Evolutionary conservation across 1,140 invertebrate genomes (phyloP).

Genomic region (Zelostemma sp.): DNA sequence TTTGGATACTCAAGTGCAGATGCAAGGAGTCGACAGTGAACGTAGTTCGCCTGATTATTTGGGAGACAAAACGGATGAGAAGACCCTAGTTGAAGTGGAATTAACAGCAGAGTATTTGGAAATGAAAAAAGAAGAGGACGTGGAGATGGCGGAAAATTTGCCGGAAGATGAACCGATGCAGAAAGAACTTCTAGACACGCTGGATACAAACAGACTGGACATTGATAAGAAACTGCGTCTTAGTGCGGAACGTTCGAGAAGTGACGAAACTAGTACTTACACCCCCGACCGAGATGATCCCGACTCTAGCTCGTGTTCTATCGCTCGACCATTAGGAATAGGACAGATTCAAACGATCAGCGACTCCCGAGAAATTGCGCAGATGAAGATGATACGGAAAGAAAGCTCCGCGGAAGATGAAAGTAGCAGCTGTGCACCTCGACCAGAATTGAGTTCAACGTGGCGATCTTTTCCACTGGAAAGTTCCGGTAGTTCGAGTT

Average conservation of each 20-base stretch:
- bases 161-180: constrained; percentile 61
- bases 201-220: constrained; percentile 51
- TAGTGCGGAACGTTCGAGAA: constrained; percentile 64
- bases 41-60: constrained; percentile 65
- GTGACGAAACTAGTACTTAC: constrained; percentile 66
- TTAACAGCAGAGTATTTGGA: constrained; percentile 66
- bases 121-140: constrained; percentile 61
- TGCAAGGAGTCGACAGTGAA: constrained; percentile 63
- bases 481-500: constrained; percentile 83
- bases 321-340: constrained; percentile 80
- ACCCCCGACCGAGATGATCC: constrained; percentile 76
- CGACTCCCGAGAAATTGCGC: constrained; percentile 61
- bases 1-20: constrained; percentile 62
- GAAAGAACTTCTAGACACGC: constrained; percentile 30
- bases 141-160: constrained; percentile 58
- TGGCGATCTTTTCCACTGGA: constrained; percentile 87
- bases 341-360: constrained; percentile 73
- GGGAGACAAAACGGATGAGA: constrained; percentile 66
- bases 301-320: constrained; percentile 83
- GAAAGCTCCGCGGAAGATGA: constrained; percentile 63
- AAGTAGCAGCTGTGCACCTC: constrained; percentile 80
- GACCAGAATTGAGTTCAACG: constrained; percentile 77
- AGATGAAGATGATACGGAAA: constrained; percentile 54
- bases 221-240: constrained; percentile 62
- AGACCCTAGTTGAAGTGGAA: constrained; percentile 66